Conservation (phyloP, 2,113 vertebrate genomes). For the Pomatostomus ruficeps region DNA sequence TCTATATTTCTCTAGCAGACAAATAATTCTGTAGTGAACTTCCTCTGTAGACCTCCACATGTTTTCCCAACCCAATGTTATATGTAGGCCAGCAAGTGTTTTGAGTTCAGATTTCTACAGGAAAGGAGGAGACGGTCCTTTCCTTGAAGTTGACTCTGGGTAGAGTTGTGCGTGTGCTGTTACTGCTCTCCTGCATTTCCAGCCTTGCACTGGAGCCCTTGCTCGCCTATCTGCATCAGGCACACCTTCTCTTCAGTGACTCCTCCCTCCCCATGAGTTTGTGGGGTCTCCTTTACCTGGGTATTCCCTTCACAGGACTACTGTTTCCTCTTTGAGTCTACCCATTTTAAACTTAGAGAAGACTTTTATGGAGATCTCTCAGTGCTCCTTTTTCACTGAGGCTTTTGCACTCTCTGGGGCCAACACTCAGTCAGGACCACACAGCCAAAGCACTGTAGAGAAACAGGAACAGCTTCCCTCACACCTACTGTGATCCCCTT, state of each 20-base stretch:
- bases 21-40: not conserved
- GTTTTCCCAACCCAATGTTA: rapidly evolving
- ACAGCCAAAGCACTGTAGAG: not conserved
- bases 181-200: not conserved
- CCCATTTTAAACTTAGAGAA: not conserved
- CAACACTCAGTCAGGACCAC: not conserved
- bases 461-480: not conserved
- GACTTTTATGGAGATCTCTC: not conserved
- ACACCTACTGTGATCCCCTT: not conserved
- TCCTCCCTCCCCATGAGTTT: not conserved
- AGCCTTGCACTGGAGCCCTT: not conserved
- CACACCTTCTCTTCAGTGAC: rapidly evolving
- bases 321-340: not conserved
- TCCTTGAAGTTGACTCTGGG: not conserved
- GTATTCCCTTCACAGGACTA: not conserved
- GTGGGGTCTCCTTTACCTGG: not conserved
- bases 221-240: not conserved
- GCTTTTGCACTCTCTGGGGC: not conserved
- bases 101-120: not conserved
- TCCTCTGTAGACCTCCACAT: not conserved
- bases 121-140: not conserved
- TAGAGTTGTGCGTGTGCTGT: not conserved
- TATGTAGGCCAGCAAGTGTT: rapidly evolving
- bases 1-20: not conserved
- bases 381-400: not conserved